Conservation (phyloP, 2,888 invertebrate genomes). For the Diaperis boleti region DNA sequence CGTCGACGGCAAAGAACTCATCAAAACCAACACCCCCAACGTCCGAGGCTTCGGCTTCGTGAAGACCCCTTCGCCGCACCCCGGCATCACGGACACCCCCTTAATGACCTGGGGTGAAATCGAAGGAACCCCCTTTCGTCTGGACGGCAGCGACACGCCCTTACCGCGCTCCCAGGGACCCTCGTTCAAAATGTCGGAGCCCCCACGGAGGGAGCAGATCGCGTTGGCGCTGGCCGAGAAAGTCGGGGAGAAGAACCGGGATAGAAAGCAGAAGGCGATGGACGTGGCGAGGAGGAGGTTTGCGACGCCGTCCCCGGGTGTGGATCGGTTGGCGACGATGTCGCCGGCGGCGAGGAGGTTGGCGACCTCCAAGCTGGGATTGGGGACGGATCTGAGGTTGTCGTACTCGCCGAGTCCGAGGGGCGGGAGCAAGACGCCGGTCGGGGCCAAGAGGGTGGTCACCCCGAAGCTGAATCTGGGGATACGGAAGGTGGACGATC, state of each 20-base stretch:
- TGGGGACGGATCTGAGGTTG: constrained; percentile 63
- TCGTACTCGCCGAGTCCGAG: constrained; percentile 63
- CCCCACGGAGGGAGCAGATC: constrained; percentile 85
- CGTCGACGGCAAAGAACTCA: constrained; percentile 88
- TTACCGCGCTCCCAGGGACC: constrained; percentile 82
- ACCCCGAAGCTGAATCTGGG: constrained; percentile 67
- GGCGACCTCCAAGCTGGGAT: constrained; percentile 75
- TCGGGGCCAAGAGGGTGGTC: constrained; percentile 57
- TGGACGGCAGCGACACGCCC: constrained; percentile 94
- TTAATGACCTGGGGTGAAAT: constrained; percentile 99
- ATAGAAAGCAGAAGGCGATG: constrained; percentile 77
- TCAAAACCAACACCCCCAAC: constrained; percentile 72
- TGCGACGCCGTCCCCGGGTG: constrained; percentile 71
- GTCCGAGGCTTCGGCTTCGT: constrained; percentile 84
- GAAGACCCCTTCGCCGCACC: constrained; percentile 90
- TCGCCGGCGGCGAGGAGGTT: constrained; percentile 94
- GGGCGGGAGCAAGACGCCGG: constrained; percentile 44
- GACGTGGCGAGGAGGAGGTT: constrained; percentile 78
- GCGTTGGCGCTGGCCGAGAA: constrained; percentile 87
- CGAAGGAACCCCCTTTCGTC: constrained; percentile 95
- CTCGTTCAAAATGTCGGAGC: constrained; percentile 90
- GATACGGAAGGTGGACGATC: constrained; percentile 66
- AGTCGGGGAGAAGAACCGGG: constrained; percentile 81
- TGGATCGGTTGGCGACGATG: constrained; percentile 88
- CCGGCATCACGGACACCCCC: constrained; percentile 89